Evolutionary conservation across 2,888 invertebrate species (phyloP).

Genomic region (Galeruca laticollis): DNA sequence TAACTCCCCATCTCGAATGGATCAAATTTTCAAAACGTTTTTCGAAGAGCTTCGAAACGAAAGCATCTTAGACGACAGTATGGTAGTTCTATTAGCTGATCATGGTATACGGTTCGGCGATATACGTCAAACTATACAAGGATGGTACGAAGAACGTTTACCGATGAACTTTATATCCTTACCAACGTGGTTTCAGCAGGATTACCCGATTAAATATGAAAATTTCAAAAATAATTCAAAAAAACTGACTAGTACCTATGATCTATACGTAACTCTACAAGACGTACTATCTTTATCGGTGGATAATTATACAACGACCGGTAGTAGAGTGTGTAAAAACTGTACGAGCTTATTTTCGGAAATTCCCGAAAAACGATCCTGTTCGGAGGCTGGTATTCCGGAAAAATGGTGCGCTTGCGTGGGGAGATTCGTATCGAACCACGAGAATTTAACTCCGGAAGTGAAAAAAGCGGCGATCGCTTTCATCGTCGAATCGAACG

Average conservation of each 20-base stretch:
- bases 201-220: slow-evolving; percentile 70
- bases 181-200: slow-evolving; percentile 73
- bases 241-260: slow-evolving; percentile 81
- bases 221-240: slow-evolving; percentile 74
- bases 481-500: slow-evolving; percentile 22
- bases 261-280: slow-evolving; percentile 79
- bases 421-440: slow-evolving; percentile 39
- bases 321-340: slow-evolving; percentile 72
- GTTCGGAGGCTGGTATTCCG: slow-evolving; percentile 71
- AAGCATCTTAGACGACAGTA: slow-evolving; percentile 74
- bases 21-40: slow-evolving; percentile 72
- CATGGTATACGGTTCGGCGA: slow-evolving; percentile 84
- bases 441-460: slow-evolving; percentile 20
- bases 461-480: slow-evolving; percentile 19
- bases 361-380: slow-evolving; percentile 73
- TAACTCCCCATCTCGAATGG: slow-evolving; percentile 77
- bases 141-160: slow-evolving; percentile 84
- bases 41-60: slow-evolving; percentile 71
- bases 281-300: slow-evolving; percentile 73
- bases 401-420: slow-evolving; percentile 45
- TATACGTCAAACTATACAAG: slow-evolving; percentile 75
- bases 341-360: slow-evolving; percentile 76
- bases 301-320: slow-evolving; percentile 53
- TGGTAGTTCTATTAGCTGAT: slow-evolving; percentile 82
- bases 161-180: slow-evolving; percentile 80